These are phyloP conservation scores for Papilio polytes DNA, from an alignment of 1,140 invertebrate genomes.

Conservation along the genomic window DNA sequence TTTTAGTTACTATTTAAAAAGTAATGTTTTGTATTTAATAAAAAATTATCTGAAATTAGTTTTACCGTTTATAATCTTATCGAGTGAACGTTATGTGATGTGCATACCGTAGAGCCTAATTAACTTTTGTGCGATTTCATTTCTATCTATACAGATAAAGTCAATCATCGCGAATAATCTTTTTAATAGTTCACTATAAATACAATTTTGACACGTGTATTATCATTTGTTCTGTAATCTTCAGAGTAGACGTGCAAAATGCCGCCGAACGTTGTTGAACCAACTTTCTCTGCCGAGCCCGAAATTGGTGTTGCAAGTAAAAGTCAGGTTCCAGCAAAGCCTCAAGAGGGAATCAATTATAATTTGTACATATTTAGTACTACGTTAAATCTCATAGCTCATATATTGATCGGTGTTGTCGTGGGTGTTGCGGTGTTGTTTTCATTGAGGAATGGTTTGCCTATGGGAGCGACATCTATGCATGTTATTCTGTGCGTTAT, in stretches of 20 bases:
- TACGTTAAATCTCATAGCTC: constrained; percentile 53
- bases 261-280: constrained; percentile 49
- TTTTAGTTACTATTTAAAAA: neutral
- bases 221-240: constrained; percentile 8
- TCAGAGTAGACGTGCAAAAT: constrained; percentile 44
- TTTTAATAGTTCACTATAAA: constrained; percentile 12
- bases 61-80: constrained; percentile 14
- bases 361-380: constrained; percentile 52
- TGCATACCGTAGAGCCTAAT: constrained; percentile 23
- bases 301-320: constrained; percentile 37
- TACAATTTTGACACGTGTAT: constrained; percentile 22
- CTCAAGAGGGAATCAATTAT: constrained; percentile 40
- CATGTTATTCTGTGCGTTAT: constrained; percentile 64
- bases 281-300: constrained; percentile 40
- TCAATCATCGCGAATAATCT: constrained; percentile 31
- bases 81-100: neutral
- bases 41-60: neutral
- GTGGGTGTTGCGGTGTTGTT: constrained; percentile 54
- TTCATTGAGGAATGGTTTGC: constrained; percentile 54
- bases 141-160: constrained; percentile 34
- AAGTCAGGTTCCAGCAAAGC: neutral
- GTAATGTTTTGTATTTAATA: neutral
- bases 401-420: constrained; percentile 58
- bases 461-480: constrained; percentile 46
- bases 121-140: neutral